Evolutionary conservation across 2,113 vertebrate species (phyloP).

Genomic region (Indicator indicator): DNA sequence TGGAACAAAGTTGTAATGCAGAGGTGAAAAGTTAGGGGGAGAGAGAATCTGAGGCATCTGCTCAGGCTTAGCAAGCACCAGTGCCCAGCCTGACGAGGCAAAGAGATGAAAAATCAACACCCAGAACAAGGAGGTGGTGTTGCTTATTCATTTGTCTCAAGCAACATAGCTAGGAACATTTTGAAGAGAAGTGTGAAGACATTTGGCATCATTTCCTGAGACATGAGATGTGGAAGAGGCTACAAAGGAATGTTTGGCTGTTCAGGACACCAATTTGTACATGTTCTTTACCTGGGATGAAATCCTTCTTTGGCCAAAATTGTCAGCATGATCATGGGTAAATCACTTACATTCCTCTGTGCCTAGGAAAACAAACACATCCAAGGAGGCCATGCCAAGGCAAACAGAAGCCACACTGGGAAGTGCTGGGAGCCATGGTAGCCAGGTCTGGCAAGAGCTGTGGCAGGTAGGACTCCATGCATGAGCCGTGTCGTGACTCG

Average conservation of each 20-base stretch:
- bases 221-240: background rate
- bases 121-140: background rate
- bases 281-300: background rate
- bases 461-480: accelerated
- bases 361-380: background rate
- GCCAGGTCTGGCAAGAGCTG: background rate
- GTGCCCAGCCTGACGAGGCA: background rate
- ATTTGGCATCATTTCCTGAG: background rate
- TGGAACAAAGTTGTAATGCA: background rate
- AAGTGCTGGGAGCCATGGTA: slow-evolving; percentile 4
- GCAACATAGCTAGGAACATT: background rate
- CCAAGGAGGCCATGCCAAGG: background rate
- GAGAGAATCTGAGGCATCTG: background rate
- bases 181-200: background rate
- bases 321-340: background rate
- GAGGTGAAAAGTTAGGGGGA: background rate
- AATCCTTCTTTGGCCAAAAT: background rate
- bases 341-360: background rate
- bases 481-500: accelerated
- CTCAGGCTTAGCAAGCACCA: background rate
- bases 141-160: background rate
- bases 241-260: background rate
- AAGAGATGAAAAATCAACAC: background rate
- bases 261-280: background rate
- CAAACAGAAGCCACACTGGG: background rate